Evolutionary conservation across 1,140 invertebrate genomes (phyloP).

Genomic region (Drosophila triauraria): DNA sequence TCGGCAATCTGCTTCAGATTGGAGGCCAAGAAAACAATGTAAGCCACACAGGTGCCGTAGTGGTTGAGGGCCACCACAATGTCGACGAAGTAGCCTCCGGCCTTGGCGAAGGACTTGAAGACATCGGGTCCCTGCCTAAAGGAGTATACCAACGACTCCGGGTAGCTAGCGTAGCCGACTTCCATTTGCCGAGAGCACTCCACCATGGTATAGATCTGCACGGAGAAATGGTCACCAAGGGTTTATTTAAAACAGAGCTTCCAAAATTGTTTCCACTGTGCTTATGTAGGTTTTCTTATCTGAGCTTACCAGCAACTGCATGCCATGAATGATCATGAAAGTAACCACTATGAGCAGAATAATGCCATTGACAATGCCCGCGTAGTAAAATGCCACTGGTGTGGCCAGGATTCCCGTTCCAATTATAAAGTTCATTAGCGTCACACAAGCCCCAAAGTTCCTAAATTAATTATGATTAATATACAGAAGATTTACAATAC

Average conservation of each 20-base stretch:
- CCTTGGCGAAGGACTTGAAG: conserved; percentile 14
- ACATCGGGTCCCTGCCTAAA: conserved; percentile 35
- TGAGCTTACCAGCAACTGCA: conserved; percentile 28
- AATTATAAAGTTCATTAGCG: conserved; percentile 37
- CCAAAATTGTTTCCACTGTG: too few relatives aligned
- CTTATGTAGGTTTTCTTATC: too few relatives aligned
- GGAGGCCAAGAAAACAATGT: conserved; percentile 37
- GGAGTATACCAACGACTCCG: conserved; percentile 33
- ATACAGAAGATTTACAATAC: too few relatives aligned
- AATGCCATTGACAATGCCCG: conserved; percentile 18
- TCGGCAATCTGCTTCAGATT: conserved; percentile 32
- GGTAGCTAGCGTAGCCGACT: conserved; percentile 34
- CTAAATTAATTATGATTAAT: background rate
- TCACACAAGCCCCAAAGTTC: conserved; percentile 27
- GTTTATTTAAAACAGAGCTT: too few relatives aligned
- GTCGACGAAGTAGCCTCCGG: conserved; percentile 26
- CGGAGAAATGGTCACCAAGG: too few relatives aligned
- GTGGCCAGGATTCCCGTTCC: conserved; percentile 53
- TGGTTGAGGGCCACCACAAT: conserved; percentile 22
- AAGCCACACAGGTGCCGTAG: conserved; percentile 45
- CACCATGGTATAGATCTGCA: conserved; percentile 50
- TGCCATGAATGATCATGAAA: conserved; percentile 37
- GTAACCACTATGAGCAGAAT: conserved; percentile 1
- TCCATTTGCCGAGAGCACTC: conserved; percentile 33
- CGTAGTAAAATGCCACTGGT: conserved; percentile 34